Evolutionary conservation across 2,888 invertebrate genomes (phyloP), one percentile per base, ranked within the genome.

Genomic region (Synanthedon vespiformis): DNA sequence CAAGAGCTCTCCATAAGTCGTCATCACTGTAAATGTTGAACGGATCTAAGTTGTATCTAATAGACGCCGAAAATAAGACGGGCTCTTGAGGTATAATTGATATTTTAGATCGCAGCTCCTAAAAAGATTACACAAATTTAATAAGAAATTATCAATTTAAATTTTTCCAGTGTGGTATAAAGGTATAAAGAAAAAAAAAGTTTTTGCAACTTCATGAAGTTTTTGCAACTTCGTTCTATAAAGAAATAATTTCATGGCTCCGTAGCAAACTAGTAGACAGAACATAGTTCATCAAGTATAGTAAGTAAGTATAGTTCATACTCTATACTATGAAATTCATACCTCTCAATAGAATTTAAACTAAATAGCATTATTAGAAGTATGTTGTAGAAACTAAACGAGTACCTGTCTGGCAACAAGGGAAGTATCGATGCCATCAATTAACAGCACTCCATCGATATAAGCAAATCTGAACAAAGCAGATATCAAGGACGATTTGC

Each of bases 81-180:
- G 96, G 96, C 68, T 96, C 96, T 89, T 97, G 92, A 1, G 91
- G 91, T 54, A 92, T 92, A 54, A 91, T 91, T 50, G 91, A 90
- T 53, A 92, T 89, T 69, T 89, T 90, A 3, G 89, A 88, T 51
- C 92, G 79, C 34, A 92, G 74, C 13, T 87, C 83, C 77, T 90
- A 87, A 12, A 90, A 44, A 44, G 5, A 13, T 2, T 34, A 34
- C 34, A 34, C 34, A 34, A 34, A 34, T 10, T 6, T 10, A 34
- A 34, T 34, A 10, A 34, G 44, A 44, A 44, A 44, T 44, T 12
- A 44, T 44, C 14, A 6, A 44, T 44, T 12, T 3, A 3, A 12
- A 13, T 44, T 4, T 44, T 44, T 4, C 2, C 34, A 34, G 2
- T 6, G 8, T 27, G 6, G 8, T 27, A 34, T 10, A 34, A 34